These are phyloP conservation scores for Myodes glareolus DNA, from an alignment of 2,113 vertebrate genomes.

Conservation along the genomic window DNA sequence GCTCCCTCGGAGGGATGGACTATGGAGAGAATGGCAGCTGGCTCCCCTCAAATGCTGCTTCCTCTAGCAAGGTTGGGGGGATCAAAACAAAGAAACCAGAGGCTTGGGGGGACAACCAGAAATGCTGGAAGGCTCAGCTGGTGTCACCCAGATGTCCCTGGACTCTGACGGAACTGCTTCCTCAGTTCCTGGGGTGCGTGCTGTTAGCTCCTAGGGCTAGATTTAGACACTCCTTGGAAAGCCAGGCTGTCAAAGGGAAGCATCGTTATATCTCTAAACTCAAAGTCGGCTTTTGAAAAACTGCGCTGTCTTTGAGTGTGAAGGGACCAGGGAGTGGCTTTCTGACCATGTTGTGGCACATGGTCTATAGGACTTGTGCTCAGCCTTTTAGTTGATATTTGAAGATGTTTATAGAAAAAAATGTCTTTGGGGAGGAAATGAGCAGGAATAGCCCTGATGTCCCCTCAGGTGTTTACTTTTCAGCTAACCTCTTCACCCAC, in stretches of 20 bases:
- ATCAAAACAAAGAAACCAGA: neutral
- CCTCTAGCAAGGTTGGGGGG: neutral
- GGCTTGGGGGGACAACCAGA: too few relatives aligned
- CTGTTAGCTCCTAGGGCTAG: neutral
- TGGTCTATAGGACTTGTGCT: neutral
- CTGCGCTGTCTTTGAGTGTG: neutral
- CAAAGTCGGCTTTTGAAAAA: conserved; percentile 9
- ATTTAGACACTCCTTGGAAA: conserved; percentile 49
- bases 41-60: neutral
- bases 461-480: neutral
- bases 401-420: neutral
- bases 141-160: neutral
- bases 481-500: neutral
- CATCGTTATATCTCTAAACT: conserved; percentile 28
- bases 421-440: neutral
- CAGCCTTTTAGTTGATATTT: neutral
- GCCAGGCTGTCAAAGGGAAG: neutral
- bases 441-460: neutral
- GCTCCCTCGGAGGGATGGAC: rapidly evolving
- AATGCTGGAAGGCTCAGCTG: neutral
- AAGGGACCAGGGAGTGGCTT: neutral
- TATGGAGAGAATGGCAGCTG: conserved; percentile 26
- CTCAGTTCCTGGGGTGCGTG: neutral
- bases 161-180: neutral
- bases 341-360: rapidly evolving